Conservation (phyloP, 2,888 invertebrate genomes). For the Neoitamus cyanurus region DNA sequence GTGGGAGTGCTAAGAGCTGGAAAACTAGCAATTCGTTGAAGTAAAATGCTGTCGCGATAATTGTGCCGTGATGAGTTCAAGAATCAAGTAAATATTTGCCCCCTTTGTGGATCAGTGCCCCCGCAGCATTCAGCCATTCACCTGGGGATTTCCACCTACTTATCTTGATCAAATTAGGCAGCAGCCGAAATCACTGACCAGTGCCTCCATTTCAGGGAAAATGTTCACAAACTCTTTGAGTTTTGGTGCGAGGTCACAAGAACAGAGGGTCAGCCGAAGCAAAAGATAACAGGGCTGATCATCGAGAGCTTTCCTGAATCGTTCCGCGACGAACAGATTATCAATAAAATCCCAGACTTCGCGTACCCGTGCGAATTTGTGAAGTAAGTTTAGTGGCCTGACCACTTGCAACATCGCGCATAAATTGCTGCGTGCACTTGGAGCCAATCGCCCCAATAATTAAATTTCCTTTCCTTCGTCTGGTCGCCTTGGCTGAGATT, state of each 20-base stretch:
- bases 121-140: neutral
- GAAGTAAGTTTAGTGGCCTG: slow-evolving; percentile 71
- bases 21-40: neutral
- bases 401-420: neutral
- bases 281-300: slow-evolving; percentile 67
- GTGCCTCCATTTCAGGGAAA: slow-evolving; percentile 57
- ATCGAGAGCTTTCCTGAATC: slow-evolving; percentile 86
- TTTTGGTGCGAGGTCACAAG: slow-evolving; percentile 66
- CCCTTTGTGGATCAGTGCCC: neutral
- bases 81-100: slow-evolving; percentile 50
- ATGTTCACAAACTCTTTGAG: slow-evolving; percentile 66
- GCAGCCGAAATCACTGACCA: neutral
- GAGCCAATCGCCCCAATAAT: neutral
- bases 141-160: neutral
- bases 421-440: neutral
- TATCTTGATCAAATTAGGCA: neutral
- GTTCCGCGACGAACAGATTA: slow-evolving; percentile 84
- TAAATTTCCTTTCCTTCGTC: slow-evolving; percentile 38
- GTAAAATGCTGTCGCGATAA: slow-evolving; percentile 34
- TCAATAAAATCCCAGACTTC: slow-evolving; percentile 90
- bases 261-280: slow-evolving; percentile 52
- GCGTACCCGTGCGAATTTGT: slow-evolving; percentile 87
- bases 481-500: slow-evolving; percentile 43
- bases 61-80: slow-evolving; percentile 51
- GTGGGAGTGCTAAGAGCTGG: neutral